These are phyloP conservation scores for Cyprinodon tularosa DNA, from an alignment of 2,113 vertebrate species.

Conservation along the genomic window DNA sequence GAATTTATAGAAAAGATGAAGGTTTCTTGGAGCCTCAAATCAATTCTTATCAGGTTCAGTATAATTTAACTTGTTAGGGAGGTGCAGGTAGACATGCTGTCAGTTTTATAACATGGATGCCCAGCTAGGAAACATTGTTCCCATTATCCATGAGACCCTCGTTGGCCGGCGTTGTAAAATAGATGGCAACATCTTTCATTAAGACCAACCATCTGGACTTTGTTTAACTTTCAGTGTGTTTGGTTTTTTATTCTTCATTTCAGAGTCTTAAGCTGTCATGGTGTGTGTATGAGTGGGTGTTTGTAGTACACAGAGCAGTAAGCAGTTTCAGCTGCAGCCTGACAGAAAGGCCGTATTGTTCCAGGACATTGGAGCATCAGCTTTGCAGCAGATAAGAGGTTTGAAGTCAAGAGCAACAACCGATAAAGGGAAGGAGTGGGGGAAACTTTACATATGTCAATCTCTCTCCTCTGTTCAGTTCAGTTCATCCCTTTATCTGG, in stretches of 20 bases:
- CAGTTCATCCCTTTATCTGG: constrained; percentile 15
- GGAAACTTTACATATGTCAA: constrained; percentile 37
- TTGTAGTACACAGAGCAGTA: constrained; percentile 50
- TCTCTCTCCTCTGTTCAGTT: constrained; percentile 34
- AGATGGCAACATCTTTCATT: constrained; percentile 37
- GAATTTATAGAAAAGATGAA: neutral
- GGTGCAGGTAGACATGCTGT: neutral
- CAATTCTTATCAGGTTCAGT: neutral
- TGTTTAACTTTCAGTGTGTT: constrained; percentile 61
- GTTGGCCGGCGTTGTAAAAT: constrained; percentile 35
- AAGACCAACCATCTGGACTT: constrained; percentile 64
- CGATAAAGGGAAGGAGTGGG: constrained; percentile 65
- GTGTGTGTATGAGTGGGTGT: constrained; percentile 27
- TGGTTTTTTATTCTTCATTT: constrained; percentile 57
- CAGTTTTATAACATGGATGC: constrained; percentile 1
- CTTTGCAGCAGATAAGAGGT: constrained; percentile 66
- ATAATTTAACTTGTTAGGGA: neutral
- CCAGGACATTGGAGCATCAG: constrained; percentile 67
- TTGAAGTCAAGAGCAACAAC: constrained; percentile 44
- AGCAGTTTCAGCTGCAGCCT: constrained; percentile 67
- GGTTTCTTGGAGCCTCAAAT: neutral
- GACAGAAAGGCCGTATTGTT: constrained; percentile 71
- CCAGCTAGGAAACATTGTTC: constrained; percentile 13
- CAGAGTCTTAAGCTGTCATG: constrained; percentile 51
- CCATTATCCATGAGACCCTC: constrained; percentile 2